A percentile compares a stretch with the other conserved stretches of the same genome.
Conservation (phyloP, 1,140 invertebrate genomes). For the Drosophila asahinai region DNA sequence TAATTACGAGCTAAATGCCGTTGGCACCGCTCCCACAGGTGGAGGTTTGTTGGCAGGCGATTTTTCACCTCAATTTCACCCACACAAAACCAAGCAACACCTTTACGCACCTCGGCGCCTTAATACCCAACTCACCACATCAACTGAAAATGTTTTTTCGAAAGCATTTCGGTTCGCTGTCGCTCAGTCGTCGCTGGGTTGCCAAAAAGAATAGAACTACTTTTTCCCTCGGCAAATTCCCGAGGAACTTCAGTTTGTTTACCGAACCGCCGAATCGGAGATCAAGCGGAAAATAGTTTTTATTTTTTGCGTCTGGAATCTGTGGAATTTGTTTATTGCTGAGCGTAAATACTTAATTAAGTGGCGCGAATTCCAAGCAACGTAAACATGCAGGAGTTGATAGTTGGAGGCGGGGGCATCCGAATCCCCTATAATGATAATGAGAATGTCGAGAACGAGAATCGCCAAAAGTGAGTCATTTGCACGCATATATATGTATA, state of each 20-base stretch:
- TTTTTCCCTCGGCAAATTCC: slow-evolving; percentile 4
- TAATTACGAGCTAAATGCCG: too few relatives aligned
- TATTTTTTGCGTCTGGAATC: slow-evolving; percentile 61
- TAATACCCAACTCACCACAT: slow-evolving; percentile 53
- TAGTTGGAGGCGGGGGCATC: slow-evolving; percentile 32
- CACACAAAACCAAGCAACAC: slow-evolving; percentile 30
- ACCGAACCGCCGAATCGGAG: slow-evolving; percentile 20
- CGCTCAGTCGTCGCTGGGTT: slow-evolving; percentile 67
- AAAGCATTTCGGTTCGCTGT: slow-evolving; percentile 46
- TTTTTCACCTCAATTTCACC: slow-evolving; percentile 44
- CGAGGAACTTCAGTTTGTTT: slow-evolving; percentile 58
- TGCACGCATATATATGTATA: slow-evolving; percentile 5
- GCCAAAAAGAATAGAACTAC: slow-evolving; percentile 35
- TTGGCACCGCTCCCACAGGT: slow-evolving; percentile 51
- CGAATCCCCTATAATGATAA: slow-evolving; percentile 31
- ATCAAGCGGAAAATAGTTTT: slow-evolving; percentile 55
- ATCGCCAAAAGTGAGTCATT: slow-evolving; percentile 49
- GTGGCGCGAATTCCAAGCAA: slow-evolving; percentile 38
- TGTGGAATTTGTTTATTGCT: slow-evolving; percentile 70
- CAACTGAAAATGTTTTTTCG: slow-evolving; percentile 57
- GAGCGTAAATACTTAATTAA: slow-evolving; percentile 55
- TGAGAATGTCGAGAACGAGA: slow-evolving; percentile 44
- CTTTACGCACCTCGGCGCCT: slow-evolving; percentile 62
- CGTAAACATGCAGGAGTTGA: slow-evolving; percentile 73
- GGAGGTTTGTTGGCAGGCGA: slow-evolving; percentile 15